A percentile compares a stretch with the other conserved stretches of the same genome.
Evolutionary conservation across 2,888 invertebrate genomes (phyloP).

Genomic region (Drosophila paramelanica): DNA sequence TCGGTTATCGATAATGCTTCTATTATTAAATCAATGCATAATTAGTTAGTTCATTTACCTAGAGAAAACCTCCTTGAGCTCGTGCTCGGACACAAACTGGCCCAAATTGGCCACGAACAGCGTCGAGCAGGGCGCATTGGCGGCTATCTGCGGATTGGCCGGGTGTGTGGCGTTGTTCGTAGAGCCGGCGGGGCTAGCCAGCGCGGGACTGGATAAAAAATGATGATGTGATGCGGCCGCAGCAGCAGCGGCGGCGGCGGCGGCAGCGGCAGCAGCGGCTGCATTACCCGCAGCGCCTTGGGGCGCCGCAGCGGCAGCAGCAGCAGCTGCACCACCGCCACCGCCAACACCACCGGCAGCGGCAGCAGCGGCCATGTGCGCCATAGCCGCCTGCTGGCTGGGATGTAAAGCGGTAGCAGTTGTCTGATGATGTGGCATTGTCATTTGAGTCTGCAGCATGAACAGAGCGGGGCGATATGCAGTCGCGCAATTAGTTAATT

Average conservation of each 20-base stretch:
- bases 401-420: conserved; percentile 86
- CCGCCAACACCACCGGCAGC: conserved; percentile 70
- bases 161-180: conserved; percentile 85
- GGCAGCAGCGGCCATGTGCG: conserved; percentile 86
- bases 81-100: conserved; percentile 98
- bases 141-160: conserved; percentile 86
- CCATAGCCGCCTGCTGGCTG: conserved; percentile 86
- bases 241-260: conserved; percentile 68
- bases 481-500: conserved; percentile 1
- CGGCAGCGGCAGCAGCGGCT: conserved; percentile 62
- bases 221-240: conserved; percentile 88
- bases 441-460: conserved; percentile 85
- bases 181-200: conserved; percentile 93
- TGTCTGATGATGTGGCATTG: conserved; percentile 86
- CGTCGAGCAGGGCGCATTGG: conserved; percentile 97
- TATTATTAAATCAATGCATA: background rate
- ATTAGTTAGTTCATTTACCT: conserved; percentile 87
- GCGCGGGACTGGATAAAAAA: conserved; percentile 96
- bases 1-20: background rate
- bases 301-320: conserved; percentile 81
- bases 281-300: conserved; percentile 62
- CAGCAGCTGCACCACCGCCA: conserved; percentile 82
- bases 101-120: conserved; percentile 99
- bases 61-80: conserved; percentile 98
- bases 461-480: background rate